Evolutionary conservation across 2,113 vertebrate genomes (phyloP).

Genomic region (Thryonomys swinderianus): DNA sequence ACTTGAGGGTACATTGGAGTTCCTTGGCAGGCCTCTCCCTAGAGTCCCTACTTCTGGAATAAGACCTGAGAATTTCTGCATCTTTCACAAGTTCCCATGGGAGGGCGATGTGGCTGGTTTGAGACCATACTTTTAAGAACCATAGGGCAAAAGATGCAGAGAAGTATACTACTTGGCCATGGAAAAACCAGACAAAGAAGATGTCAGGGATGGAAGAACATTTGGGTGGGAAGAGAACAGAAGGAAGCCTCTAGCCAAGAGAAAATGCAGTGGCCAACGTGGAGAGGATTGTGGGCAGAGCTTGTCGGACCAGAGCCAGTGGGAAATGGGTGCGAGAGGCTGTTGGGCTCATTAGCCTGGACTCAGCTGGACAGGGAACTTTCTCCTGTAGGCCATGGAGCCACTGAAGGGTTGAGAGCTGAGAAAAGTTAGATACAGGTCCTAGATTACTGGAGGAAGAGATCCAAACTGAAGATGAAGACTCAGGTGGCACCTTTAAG

Average conservation of each 20-base stretch:
- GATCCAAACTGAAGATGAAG: background rate
- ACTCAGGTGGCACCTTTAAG: background rate
- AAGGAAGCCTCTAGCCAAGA: background rate
- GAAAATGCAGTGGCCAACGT: background rate
- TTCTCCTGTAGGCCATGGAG: background rate
- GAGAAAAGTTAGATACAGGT: background rate
- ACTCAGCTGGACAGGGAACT: fast-evolving
- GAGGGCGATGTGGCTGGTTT: no score
- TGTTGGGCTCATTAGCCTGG: background rate
- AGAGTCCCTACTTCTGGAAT: background rate
- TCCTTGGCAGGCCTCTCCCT: no score
- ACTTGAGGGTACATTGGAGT: background rate
- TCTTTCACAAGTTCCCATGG: background rate
- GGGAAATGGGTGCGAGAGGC: background rate
- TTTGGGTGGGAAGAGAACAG: fast-evolving
- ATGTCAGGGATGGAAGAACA: fast-evolving
- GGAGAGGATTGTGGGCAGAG: background rate
- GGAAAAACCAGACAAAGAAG: background rate
- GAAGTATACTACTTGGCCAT: no score
- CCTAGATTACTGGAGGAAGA: background rate
- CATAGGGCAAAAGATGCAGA: no score
- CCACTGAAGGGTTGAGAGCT: background rate
- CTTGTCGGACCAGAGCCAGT: fast-evolving
- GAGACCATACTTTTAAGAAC: background rate
- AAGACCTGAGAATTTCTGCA: background rate